These are phyloP conservation scores for Antedon mediterranea DNA, from an alignment of 53 echinoderm and acorn worm genomes.

Conservation along the genomic window DNA sequence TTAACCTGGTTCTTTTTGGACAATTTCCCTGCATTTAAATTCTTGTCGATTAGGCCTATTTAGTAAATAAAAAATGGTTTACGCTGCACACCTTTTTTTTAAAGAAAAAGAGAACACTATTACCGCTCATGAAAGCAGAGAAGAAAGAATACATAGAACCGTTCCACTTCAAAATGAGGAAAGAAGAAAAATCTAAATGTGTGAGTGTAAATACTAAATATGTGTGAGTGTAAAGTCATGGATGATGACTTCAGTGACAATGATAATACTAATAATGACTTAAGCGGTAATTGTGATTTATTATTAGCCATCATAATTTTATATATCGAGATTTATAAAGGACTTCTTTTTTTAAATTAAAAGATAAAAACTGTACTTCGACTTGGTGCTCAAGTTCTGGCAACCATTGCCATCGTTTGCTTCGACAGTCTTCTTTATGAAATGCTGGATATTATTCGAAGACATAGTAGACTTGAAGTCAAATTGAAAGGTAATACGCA, in stretches of 20 bases:
- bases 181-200: conserved; percentile 40
- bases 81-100: no score
- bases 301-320: no score
- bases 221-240: no score
- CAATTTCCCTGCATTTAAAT: no score
- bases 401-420: conserved; percentile 32
- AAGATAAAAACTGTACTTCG: conserved; percentile 40
- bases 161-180: conserved; percentile 32
- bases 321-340: no score
- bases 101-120: conserved; percentile 42
- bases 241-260: no score
- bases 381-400: conserved; percentile 45
- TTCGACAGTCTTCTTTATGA: conserved; percentile 66
- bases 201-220: no score
- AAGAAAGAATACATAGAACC: conserved; percentile 52
- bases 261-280: no score
- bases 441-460: conserved; percentile 44
- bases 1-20: no score
- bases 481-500: conserved; percentile 23
- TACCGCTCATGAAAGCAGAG: conserved; percentile 70
- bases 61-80: no score
- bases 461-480: conserved; percentile 59
- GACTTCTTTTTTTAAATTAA: background rate
- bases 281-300: no score
- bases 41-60: no score